Percentiles rank a stretch among this genome's conserved stretches.
These are phyloP conservation scores for Hypotaenidia philippensis DNA, from an alignment of 2,797 vertebrate species.

Conservation along the genomic window DNA sequence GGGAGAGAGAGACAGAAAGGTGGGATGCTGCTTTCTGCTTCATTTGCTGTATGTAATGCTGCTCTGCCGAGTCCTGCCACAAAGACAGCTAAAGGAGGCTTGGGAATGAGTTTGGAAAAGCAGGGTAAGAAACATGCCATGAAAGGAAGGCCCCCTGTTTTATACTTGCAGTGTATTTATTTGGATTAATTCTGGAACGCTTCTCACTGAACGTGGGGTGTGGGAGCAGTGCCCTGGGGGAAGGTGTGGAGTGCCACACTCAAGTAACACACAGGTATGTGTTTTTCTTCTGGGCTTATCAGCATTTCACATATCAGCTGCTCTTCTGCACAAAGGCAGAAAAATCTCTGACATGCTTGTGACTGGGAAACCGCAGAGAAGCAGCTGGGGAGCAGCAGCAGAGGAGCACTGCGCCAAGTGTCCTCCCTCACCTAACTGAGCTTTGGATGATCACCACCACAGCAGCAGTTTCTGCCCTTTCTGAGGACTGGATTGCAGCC, in stretches of 20 bases:
- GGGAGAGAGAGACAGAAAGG: background rate
- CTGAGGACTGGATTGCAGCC: background rate
- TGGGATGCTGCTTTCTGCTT: background rate
- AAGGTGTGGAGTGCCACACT: background rate
- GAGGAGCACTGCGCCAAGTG: background rate
- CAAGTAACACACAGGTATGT: constrained; percentile 34
- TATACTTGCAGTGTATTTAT: background rate
- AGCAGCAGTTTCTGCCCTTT: background rate
- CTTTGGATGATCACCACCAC: background rate
- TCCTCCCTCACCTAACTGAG: background rate
- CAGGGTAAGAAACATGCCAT: background rate
- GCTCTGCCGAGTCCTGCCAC: background rate
- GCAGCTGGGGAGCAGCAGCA: background rate
- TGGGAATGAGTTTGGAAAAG: background rate
- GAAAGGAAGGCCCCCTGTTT: background rate
- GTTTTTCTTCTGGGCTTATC: constrained; percentile 9
- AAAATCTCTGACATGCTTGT: background rate
- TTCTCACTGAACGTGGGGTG: background rate
- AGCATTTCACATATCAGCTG: constrained; percentile 23
- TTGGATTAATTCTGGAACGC: background rate
- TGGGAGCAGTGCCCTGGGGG: background rate
- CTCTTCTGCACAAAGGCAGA: background rate
- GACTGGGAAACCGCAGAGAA: background rate
- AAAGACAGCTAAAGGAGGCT: background rate
- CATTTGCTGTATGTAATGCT: background rate